Percentiles rank a stretch among this genome's conserved stretches.
Conservation (phyloP, 1,140 invertebrate species). For the Geopemphigus sp. region DNA sequence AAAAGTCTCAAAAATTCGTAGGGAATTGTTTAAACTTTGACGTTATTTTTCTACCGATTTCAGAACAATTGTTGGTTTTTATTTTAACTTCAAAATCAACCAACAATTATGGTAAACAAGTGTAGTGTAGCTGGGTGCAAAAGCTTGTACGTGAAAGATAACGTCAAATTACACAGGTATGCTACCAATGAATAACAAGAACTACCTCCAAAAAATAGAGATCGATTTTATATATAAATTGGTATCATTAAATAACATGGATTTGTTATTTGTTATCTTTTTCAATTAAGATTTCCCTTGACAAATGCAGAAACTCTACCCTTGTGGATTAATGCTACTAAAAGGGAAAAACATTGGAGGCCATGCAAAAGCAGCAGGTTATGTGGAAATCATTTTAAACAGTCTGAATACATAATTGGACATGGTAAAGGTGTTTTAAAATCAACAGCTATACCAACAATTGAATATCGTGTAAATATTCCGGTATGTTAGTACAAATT, state of each 20-base stretch:
- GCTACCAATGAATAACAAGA: background rate
- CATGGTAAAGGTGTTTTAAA: slow-evolving; percentile 36
- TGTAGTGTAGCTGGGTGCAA: slow-evolving; percentile 31
- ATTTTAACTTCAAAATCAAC: background rate
- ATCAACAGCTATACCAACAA: slow-evolving; percentile 19
- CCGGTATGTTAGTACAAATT: background rate
- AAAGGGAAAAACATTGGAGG: slow-evolving; percentile 25
- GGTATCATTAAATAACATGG: background rate
- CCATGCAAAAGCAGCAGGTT: slow-evolving; percentile 40
- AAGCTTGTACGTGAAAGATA: slow-evolving; percentile 11
- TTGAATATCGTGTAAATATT: slow-evolving; percentile 2
- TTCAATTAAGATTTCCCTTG: slow-evolving; percentile 16
- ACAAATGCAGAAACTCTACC: slow-evolving; percentile 26
- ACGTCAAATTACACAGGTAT: slow-evolving; percentile 34
- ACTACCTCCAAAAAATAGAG: slow-evolving; percentile 18
- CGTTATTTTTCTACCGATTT: background rate
- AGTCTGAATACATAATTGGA: slow-evolving; percentile 37
- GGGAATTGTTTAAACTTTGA: background rate
- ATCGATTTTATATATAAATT: background rate
- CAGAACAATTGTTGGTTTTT: background rate
- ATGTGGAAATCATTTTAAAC: slow-evolving; percentile 37
- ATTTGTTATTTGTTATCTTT: background rate
- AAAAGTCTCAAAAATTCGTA: too few relatives aligned
- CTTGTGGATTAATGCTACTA: slow-evolving; percentile 1
- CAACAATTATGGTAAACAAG: slow-evolving; percentile 26